These are phyloP conservation scores for Cryptus armator DNA, from an alignment of 2,888 invertebrate genomes.

Conservation along the genomic window DNA sequence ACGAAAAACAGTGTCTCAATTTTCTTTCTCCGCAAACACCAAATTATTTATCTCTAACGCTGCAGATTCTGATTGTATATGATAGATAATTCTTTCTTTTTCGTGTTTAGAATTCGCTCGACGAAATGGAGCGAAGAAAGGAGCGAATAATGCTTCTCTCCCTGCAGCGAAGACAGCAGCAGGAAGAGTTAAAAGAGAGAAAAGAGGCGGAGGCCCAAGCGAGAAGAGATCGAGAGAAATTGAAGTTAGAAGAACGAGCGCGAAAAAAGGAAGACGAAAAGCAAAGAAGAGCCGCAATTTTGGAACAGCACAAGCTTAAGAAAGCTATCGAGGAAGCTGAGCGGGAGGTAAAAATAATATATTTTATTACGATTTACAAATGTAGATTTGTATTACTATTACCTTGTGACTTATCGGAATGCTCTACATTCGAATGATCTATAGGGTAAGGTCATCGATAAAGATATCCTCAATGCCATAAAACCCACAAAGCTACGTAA, in stretches of 20 bases:
- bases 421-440: conserved; percentile 48
- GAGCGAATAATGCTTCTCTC: conserved; percentile 96
- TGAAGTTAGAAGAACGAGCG: conserved; percentile 91
- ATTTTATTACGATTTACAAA: background rate
- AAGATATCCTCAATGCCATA: conserved; percentile 88
- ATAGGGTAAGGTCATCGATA: conserved; percentile 93
- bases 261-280: conserved; percentile 93
- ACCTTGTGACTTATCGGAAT: conserved; percentile 36
- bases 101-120: conserved; percentile 90
- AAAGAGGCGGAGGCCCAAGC: conserved; percentile 94
- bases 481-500: conserved; percentile 89
- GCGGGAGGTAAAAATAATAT: conserved; percentile 88
- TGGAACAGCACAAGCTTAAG: conserved; percentile 97
- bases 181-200: conserved; percentile 93
- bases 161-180: conserved; percentile 95
- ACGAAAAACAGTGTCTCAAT: background rate
- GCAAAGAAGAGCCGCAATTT: conserved; percentile 93
- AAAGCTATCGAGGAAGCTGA: conserved; percentile 97
- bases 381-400: conserved; percentile 15
- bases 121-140: conserved; percentile 97
- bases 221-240: conserved; percentile 91
- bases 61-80: background rate
- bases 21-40: background rate
- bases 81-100: background rate
- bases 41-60: background rate